A percentile compares a stretch with the other conserved stretches of the same genome.
Conservation (phyloP, 2,113 vertebrate genomes). For the Heterotilapia buettikoferi region DNA sequence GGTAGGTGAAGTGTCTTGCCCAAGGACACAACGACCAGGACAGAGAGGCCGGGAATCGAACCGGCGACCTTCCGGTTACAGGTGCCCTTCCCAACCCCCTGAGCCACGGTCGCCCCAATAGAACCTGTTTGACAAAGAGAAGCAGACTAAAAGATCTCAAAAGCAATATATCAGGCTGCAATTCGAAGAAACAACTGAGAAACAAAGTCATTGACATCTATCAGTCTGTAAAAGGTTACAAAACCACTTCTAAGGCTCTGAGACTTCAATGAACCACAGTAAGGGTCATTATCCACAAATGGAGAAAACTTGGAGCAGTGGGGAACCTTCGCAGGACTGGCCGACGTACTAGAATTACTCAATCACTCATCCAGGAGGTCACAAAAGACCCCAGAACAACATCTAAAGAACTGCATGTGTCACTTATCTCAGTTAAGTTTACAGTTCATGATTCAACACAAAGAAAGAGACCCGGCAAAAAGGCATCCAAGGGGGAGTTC, state of each 20-base stretch:
- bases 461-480: neutral
- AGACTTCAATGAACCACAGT: neutral
- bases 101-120: no score
- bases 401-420: neutral
- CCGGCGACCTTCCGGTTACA: no score
- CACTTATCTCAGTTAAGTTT: neutral
- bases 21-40: no score
- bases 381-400: neutral
- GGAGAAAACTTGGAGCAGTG: neutral
- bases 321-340: neutral
- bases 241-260: neutral
- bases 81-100: no score
- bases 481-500: neutral
- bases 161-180: neutral
- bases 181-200: neutral
- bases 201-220: neutral
- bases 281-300: neutral
- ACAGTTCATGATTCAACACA: neutral
- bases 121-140: neutral
- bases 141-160: neutral
- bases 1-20: no score
- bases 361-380: neutral
- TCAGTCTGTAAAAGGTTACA: neutral
- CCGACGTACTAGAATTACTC: neutral
- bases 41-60: no score